Base-by-base conservation (phyloP, 2,113 vertebrate genomes). In the Pteropus alecto region DNA sequence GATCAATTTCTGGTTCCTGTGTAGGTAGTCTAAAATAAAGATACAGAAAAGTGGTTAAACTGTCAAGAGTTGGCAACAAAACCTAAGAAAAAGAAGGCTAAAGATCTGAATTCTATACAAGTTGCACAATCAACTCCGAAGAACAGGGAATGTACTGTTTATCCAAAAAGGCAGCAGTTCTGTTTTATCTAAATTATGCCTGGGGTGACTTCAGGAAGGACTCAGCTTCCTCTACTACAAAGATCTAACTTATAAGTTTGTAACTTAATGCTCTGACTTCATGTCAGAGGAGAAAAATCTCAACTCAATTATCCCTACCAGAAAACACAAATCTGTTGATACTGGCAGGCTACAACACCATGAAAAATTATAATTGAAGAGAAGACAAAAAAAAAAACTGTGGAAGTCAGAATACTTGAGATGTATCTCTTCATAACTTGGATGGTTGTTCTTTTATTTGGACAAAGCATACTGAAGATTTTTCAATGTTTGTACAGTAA, bases 341-440 rank as follows among this genome's bases (percentile, higher is more conserved):
- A 63, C 15, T 89, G 77, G 90, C 79, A 96, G 56, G 30, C 6
- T 95, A 73, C 21, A 90, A 5, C 38, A 95, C 61, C n/a, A 85
- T 85, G 68, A 95, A 96, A 84, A 97, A 94, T 61, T 95, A 35
- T 83, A 95, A 96, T 41, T 85, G 6, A n/a, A 95, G 76, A 60
- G 43, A 83, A 95, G 33, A 87, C 41, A 43, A 79, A 18, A 33
- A 14, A 51, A 51, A 14, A 70, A 77, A 10, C 4, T 61, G n/a
- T 83, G 33, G 7, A 84, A 96, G 38, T 96, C 60, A 94, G 54
- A 94, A 96, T 71, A 84, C 48, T 77, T 93, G 18, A 92, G 68
- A 77, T 92, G 22, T 56, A 93, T n/a, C 38, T 88, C 48, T 87
- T 95, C 74, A 73, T 81, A 96, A 93, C 16, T 85, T 91, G 41